phyloP scores from a whole-genome alignment of 2,888 invertebrate species.

The Thumatha senex region DNA sequence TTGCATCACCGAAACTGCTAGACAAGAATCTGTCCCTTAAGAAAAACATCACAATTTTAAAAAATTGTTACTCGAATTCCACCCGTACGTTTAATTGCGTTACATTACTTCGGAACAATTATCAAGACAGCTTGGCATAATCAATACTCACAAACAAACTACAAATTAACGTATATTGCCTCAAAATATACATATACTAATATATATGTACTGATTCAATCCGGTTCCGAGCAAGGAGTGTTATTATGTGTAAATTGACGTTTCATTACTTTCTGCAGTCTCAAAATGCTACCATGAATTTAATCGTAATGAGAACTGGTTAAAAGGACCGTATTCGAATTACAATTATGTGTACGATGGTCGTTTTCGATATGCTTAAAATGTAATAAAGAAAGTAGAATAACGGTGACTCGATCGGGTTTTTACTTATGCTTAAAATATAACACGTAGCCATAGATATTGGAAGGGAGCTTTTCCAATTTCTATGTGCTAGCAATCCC shows the following conservation, averaged over 20 bases:
- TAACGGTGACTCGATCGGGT: slow-evolving; percentile 7
- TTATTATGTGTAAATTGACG: slow-evolving; percentile 27
- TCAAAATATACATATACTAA: slow-evolving; percentile 11
- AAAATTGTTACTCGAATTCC: neutral
- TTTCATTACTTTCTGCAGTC: slow-evolving; percentile 35
- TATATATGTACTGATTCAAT: slow-evolving; percentile 17
- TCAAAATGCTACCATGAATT: slow-evolving; percentile 24
- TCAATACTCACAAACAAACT: slow-evolving; percentile 11
- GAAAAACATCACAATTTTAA: too few relatives aligned
- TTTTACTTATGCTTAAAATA: neutral
- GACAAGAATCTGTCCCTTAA: too few relatives aligned
- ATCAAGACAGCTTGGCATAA: slow-evolving; percentile 1
- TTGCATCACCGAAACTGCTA: too few relatives aligned
- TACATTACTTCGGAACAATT: slow-evolving; percentile 26
- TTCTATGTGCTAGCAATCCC: too few relatives aligned
- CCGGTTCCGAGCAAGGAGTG: slow-evolving; percentile 21
- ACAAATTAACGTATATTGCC: slow-evolving; percentile 14
- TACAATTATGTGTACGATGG: slow-evolving; percentile 23
- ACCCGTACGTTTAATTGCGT: slow-evolving; percentile 21
- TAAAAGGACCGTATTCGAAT: slow-evolving; percentile 23
- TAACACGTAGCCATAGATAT: too few relatives aligned
- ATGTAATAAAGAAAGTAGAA: slow-evolving; percentile 21
- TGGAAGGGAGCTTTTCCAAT: too few relatives aligned
- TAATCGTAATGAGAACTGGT: slow-evolving; percentile 28
- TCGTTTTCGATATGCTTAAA: slow-evolving; percentile 9